Evolutionary conservation across 2,113 vertebrate species (phyloP).

Genomic region (Passer montanus): DNA sequence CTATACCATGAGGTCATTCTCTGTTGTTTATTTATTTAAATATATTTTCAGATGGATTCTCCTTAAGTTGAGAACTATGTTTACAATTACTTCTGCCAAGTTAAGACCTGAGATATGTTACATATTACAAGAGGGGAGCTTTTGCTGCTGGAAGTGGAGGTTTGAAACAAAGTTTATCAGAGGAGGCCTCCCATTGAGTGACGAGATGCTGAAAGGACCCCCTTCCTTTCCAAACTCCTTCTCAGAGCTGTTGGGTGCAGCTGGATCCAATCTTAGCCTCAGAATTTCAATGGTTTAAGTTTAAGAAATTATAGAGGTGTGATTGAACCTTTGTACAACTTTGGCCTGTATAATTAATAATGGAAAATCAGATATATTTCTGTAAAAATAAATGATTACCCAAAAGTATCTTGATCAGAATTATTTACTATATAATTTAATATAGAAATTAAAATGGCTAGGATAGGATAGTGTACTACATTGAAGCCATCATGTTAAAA

Average conservation of each 20-base stretch:
- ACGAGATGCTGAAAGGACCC: rapidly evolving
- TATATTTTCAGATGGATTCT: not conserved
- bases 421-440: not conserved
- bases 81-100: not conserved
- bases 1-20: not conserved
- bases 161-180: not conserved
- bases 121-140: not conserved
- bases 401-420: not conserved
- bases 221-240: not conserved
- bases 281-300: not conserved
- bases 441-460: not conserved
- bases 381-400: not conserved
- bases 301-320: not conserved
- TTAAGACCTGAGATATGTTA: not conserved
- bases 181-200: not conserved
- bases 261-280: not conserved
- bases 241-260: not conserved
- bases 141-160: rapidly evolving
- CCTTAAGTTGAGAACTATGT: not conserved
- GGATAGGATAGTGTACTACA: not conserved
- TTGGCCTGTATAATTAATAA: not conserved
- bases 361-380: not conserved
- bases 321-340: not conserved
- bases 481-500: not conserved
- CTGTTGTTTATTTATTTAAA: not conserved